These are phyloP conservation scores for Cerceris ruficornis DNA, from an alignment of 2,888 invertebrate species.

Conservation along the genomic window DNA sequence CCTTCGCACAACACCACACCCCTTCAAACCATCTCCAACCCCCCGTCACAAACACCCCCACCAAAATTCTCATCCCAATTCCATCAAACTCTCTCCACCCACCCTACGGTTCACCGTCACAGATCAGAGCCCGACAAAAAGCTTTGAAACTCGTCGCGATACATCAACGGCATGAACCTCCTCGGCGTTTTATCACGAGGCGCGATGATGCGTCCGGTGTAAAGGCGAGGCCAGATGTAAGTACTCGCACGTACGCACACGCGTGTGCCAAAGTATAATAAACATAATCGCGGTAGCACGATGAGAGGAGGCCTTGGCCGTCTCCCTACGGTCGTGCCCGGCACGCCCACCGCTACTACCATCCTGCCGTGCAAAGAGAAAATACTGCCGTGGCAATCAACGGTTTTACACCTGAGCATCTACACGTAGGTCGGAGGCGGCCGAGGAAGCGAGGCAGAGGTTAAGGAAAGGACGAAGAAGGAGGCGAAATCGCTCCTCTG, in stretches of 20 bases:
- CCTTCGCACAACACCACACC: no score
- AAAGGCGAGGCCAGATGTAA: constrained; percentile 52
- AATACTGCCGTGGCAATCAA: constrained; percentile 79
- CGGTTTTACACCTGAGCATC: constrained; percentile 80
- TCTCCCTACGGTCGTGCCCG: constrained; percentile 78
- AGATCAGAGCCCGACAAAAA: no score
- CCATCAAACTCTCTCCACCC: no score
- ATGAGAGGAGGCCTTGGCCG: constrained; percentile 78
- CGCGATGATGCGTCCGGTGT: constrained; percentile 28
- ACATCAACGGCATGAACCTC: neutral
- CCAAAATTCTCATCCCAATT: no score
- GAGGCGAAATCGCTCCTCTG: constrained; percentile 45
- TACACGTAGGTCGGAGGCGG: constrained; percentile 67
- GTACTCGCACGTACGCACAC: constrained; percentile 66
- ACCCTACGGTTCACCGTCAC: no score
- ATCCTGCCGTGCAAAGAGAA: constrained; percentile 73
- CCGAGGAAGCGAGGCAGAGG: constrained; percentile 50
- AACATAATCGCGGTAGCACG: constrained; percentile 78
- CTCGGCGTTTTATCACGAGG: neutral
- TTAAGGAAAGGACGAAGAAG: constrained; percentile 53
- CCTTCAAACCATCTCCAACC: no score
- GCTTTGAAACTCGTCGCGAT: neutral
- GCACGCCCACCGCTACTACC: constrained; percentile 80
- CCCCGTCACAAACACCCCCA: no score
- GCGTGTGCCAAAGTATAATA: constrained; percentile 74